Conservation (phyloP, 2,888 invertebrate species). For the Rhimphoctona megacephalus region DNA sequence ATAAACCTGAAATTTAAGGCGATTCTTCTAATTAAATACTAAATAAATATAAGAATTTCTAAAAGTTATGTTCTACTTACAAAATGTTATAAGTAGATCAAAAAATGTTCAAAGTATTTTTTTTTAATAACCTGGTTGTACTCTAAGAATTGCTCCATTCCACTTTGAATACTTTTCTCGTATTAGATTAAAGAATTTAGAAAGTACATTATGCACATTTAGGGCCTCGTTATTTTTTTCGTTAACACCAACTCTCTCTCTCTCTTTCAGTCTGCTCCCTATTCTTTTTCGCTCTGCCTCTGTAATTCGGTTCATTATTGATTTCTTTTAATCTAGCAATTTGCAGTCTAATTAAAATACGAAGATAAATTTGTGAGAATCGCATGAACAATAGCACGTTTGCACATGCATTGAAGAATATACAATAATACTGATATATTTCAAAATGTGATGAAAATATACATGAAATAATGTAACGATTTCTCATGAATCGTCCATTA, state of each 20-base stretch:
- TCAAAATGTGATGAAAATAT: background rate
- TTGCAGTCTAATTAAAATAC: slow-evolving; percentile 43
- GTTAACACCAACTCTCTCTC: background rate
- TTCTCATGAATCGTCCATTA: background rate
- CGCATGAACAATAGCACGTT: slow-evolving; percentile 27
- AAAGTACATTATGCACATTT: background rate
- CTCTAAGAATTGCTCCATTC: background rate
- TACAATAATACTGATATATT: background rate
- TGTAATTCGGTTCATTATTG: slow-evolving; percentile 55
- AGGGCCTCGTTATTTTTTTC: background rate
- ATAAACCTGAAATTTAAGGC: background rate
- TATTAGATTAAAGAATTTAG: background rate
- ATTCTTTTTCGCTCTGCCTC: background rate
- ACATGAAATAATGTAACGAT: background rate
- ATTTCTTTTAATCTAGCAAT: slow-evolving; percentile 58
- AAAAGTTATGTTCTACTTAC: background rate
- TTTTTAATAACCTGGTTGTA: background rate
- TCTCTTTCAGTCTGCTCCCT: background rate
- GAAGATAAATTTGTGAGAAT: slow-evolving; percentile 20
- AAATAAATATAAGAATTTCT: background rate
- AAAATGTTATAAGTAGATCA: background rate
- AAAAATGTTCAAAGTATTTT: background rate
- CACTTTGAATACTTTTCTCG: background rate
- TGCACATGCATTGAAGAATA: background rate
- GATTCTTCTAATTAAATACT: background rate